These are phyloP conservation scores for Diaperis boleti DNA, from an alignment of 2,888 invertebrate genomes.

Conservation along the genomic window DNA sequence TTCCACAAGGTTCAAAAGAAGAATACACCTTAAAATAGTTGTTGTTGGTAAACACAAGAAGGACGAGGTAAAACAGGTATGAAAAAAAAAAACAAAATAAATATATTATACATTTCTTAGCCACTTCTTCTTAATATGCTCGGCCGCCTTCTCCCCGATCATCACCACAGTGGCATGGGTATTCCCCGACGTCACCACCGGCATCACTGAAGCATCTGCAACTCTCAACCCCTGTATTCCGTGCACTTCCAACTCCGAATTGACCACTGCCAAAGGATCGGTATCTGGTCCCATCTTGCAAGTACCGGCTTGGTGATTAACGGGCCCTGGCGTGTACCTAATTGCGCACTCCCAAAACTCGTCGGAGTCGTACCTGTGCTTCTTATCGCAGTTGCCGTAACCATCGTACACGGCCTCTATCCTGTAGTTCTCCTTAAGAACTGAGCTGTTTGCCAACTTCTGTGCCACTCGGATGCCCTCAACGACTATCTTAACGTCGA, in stretches of 20 bases:
- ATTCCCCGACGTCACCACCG: conserved; percentile 42
- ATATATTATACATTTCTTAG: too few relatives aligned
- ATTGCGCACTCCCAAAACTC: conserved; percentile 75
- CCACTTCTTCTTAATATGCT: too few relatives aligned
- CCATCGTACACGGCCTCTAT: conserved; percentile 68
- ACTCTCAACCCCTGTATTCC: conserved; percentile 47
- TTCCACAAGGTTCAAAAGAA: too few relatives aligned
- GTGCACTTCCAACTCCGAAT: conserved; percentile 43
- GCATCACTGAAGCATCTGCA: conserved; percentile 48
- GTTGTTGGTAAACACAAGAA: too few relatives aligned
- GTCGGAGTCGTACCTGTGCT: conserved; percentile 40
- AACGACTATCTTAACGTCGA: conserved; percentile 73
- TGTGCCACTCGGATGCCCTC: conserved; percentile 73
- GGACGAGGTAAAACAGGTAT: too few relatives aligned
- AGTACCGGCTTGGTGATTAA: conserved; percentile 82
- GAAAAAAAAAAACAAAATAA: too few relatives aligned
- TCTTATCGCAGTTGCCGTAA: conserved; percentile 63
- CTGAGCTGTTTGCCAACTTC: conserved; percentile 68
- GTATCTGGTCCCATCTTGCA: conserved; percentile 79
- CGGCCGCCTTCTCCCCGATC: conserved; percentile 48
- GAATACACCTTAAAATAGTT: too few relatives aligned
- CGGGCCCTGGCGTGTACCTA: conserved; percentile 75
- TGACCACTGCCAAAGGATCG: conserved; percentile 75
- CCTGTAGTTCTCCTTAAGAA: conserved; percentile 4
- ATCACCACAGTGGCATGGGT: conserved; percentile 46